phyloP scores from a whole-genome alignment of 2,113 vertebrate genomes.

The Lamprologus sp. region DNA sequence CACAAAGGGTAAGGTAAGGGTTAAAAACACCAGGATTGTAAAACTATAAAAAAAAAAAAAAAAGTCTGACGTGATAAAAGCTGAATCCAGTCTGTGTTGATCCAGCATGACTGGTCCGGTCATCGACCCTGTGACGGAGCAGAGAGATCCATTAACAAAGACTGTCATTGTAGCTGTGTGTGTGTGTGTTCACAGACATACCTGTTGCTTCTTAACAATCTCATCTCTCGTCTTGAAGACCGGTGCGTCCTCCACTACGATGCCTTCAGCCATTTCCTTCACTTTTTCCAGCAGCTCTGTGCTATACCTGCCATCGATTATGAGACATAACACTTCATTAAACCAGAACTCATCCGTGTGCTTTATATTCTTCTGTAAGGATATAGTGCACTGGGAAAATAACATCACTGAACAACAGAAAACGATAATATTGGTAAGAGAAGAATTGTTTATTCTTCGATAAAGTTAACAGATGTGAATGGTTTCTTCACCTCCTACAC shows the following conservation, averaged over 20 bases:
- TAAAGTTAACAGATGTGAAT: background rate
- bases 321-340: background rate
- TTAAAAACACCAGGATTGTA: background rate
- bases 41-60: background rate
- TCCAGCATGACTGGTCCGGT: background rate
- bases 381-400: background rate
- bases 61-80: background rate
- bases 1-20: background rate
- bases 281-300: constrained; percentile 79
- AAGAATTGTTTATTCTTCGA: background rate
- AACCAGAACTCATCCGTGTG: background rate
- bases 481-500: background rate
- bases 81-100: background rate
- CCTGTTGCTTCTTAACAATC: constrained; percentile 75
- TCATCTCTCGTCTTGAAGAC: constrained; percentile 83
- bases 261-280: constrained; percentile 81
- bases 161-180: background rate
- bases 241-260: constrained; percentile 79
- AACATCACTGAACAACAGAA: background rate
- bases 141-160: background rate
- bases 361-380: background rate
- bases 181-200: background rate
- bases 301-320: constrained; percentile 67
- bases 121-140: constrained; percentile 27
- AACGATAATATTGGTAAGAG: background rate